Evolutionary conservation across 2,797 vertebrate genomes (phyloP), one percentile per base, ranked within the genome.

Genomic region (Coracias cyanogaster): DNA sequence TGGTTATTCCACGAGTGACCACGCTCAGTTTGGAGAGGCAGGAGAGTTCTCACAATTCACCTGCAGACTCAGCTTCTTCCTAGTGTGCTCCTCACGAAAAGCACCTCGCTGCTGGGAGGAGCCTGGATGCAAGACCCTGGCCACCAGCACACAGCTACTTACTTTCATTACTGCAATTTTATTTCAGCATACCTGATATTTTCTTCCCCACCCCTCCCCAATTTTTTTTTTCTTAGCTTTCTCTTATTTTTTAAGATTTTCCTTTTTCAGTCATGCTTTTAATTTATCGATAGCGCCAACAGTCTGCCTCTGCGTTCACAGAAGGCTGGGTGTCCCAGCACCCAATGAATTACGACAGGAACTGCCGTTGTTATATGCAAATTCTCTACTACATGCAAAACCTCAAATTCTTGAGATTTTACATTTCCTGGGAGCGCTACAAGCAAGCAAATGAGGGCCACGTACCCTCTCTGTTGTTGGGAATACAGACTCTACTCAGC

Each of bases 391-490:
- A 24, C 1, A 37, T 20, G 14, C 14, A 89, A 87, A 76, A 39
- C 16, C 13, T 46, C 5, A 24, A 24, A 28, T 37, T 16, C 48
- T 17, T 46, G 26, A 86, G 3, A 29, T 29, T 62, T n/a, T 33
- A 4, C 4, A 4, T 54, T 26, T 37, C 25, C 29, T 45, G 20
- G 33, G 13, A 45, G 22, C 5, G 4, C 33, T 89, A 33, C 69
- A n/a, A 51, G 33, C 26, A 58, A 52, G 15, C 26, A 64, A 64
- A 37, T 4, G 13, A 20, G 8, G 31, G 66, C 21, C 43, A 37
- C 0, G 2, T 2, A 9, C 9, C 2, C 21, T 7, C 28, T 33
- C 60, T 51, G 31, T 48, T 1, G 3, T 28, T 79, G 16, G 25
- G 7, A n/a, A 6, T 12, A 12, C 6, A 3, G 37, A 19, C 15